phyloP scores from a whole-genome alignment of 2,113 vertebrate genomes.

The Mirza zaza region DNA sequence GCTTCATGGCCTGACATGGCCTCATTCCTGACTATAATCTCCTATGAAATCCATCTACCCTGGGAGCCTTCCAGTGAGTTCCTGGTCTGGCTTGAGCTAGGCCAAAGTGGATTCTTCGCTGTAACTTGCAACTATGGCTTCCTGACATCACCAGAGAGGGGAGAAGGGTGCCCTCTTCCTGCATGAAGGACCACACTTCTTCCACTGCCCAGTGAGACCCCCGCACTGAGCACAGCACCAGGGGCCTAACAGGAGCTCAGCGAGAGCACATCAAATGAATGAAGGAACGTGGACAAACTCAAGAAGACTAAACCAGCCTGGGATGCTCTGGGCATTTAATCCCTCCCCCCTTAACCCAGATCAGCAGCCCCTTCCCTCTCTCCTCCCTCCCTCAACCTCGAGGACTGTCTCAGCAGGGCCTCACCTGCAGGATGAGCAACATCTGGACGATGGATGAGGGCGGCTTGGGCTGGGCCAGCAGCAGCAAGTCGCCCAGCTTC shows the following conservation, averaged over 20 bases:
- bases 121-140: background rate
- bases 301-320: accelerated
- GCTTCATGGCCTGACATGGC: background rate
- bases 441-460: conserved; percentile 94
- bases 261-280: background rate
- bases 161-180: background rate
- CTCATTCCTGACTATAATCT: background rate
- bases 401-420: accelerated
- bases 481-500: conserved; percentile 88
- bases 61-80: background rate
- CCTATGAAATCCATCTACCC: background rate
- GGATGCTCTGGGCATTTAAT: background rate
- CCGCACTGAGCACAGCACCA: background rate
- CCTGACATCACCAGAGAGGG: background rate
- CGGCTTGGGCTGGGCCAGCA: conserved; percentile 78
- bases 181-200: background rate
- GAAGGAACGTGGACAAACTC: accelerated
- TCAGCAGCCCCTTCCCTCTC: background rate
- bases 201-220: background rate
- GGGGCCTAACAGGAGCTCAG: background rate
- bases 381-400: accelerated
- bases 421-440: conserved; percentile 94
- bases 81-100: background rate
- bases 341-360: accelerated
- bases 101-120: too few species aligned